Base-by-base conservation (phyloP, 53 echinoderm and acorn worm species). In the Hippasteria phrygiana region DNA sequence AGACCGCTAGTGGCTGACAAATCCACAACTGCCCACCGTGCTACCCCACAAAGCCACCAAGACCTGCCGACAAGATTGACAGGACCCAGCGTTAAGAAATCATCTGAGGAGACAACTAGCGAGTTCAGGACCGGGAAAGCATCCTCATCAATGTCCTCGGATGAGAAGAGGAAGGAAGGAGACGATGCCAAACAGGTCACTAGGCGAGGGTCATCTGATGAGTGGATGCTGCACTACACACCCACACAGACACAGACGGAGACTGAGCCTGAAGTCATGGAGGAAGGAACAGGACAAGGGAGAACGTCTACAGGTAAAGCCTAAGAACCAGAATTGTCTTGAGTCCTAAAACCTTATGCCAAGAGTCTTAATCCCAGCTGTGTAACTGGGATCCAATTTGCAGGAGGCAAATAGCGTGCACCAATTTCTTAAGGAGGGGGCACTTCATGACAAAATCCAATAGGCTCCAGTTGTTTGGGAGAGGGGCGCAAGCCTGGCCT, bases 221-320 rank as follows among this genome's bases (percentile, higher is more conserved):
- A 91, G 70, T 77, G 88, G 65, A 74, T 47, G 16, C 85, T 94
- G 33, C 94, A 88, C 85, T 86, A 91, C 39, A 91, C 94, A 0
- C 91, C 88, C 26, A 88, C 94, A 7, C 94, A 94, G 41, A 88
- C 94, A 7, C 94, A 94, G 41, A 91, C 94, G 3, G 63, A 76
- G 35, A 65, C 47, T 6, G 76, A 62, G n/a, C 39, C 75, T 12
- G 38, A 34, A 62, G 83, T 14, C 29, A 35, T 71, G 4, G 89
- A 89, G 5, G 70, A 78, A 45, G 69, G 29, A 38, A 28, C 38
- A 16, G 32, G 22, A 18, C 48, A 32, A 45, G 50, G 77, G 12
- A 41, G 50, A 12, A 22, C 12, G 18, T 27, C 47, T 16, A 32
- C 43, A 37, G 62, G 77, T 62, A 48, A 62, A 13, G 47, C 42